Evolutionary conservation across 2,888 invertebrate species (phyloP).

Genomic region (Cyaniris semiargus): DNA sequence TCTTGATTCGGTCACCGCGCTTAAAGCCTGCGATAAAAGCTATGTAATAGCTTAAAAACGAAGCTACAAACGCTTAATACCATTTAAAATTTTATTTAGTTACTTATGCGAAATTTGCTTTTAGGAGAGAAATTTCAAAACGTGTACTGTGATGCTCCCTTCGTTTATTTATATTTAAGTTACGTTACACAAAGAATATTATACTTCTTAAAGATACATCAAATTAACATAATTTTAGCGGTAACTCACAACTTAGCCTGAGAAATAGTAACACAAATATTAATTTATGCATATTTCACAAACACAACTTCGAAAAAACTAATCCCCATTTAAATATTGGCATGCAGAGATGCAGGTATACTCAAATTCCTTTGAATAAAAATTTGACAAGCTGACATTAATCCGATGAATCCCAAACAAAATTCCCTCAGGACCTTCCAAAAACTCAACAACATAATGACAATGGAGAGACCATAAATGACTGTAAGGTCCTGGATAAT

Average conservation of each 20-base stretch:
- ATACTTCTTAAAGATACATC: too few relatives aligned
- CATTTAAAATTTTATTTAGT: too few relatives aligned
- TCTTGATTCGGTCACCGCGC: too few relatives aligned
- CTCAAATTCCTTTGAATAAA: conserved; percentile 37
- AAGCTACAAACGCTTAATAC: too few relatives aligned
- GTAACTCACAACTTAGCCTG: background rate
- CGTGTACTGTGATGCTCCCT: background rate
- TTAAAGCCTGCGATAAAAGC: too few relatives aligned
- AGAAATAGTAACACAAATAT: background rate
- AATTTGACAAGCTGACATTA: conserved; percentile 49
- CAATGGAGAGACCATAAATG: conserved; percentile 60
- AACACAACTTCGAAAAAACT: background rate
- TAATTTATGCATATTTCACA: background rate
- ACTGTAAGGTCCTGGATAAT: conserved; percentile 71
- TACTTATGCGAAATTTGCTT: too few relatives aligned
- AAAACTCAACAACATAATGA: conserved; percentile 76
- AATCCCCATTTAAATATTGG: conserved; percentile 5
- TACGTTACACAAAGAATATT: background rate
- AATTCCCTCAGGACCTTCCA: conserved; percentile 58
- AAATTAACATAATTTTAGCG: background rate
- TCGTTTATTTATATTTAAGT: background rate
- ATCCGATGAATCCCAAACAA: conserved; percentile 55
- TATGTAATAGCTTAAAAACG: too few relatives aligned
- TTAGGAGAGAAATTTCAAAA: too few relatives aligned
- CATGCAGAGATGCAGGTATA: conserved; percentile 25